phyloP scores from a whole-genome alignment of 2,797 vertebrate species.

The Danio albolineatus region DNA sequence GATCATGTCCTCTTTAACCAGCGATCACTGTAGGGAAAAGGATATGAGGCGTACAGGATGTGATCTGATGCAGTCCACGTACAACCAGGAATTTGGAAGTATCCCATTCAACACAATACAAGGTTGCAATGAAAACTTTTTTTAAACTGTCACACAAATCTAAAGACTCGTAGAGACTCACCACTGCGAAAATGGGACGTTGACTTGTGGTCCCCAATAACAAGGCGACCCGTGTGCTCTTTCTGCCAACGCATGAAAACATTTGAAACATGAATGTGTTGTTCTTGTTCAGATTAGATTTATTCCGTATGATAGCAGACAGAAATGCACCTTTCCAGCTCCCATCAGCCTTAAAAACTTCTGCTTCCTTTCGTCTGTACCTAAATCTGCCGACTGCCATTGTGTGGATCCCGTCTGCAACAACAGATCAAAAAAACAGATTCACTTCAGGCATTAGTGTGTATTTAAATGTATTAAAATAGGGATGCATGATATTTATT shows the following conservation, averaged over 20 bases:
- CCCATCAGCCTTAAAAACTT: slow-evolving; percentile 97
- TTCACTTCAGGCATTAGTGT: background rate
- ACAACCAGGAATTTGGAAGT: slow-evolving; percentile 13
- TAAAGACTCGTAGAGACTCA: slow-evolving; percentile 71
- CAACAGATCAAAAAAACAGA: background rate
- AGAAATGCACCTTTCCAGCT: slow-evolving; percentile 85
- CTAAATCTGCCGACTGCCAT: slow-evolving; percentile 91
- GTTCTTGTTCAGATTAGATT: background rate
- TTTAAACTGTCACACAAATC: background rate
- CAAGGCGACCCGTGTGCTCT: slow-evolving; percentile 92
- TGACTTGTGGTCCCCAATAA: slow-evolving; percentile 96
- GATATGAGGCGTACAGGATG: slow-evolving; percentile 32
- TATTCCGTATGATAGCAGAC: background rate
- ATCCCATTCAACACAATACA: slow-evolving; percentile 22
- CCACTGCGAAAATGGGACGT: slow-evolving; percentile 95
- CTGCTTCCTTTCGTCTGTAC: slow-evolving; percentile 91
- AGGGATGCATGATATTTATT: too few relatives aligned
- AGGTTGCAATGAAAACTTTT: background rate
- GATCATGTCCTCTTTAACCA: background rate
- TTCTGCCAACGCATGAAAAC: slow-evolving; percentile 78
- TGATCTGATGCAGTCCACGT: slow-evolving; percentile 7
- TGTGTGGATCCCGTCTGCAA: slow-evolving; percentile 83
- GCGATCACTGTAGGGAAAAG: slow-evolving; percentile 16
- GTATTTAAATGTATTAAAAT: too few relatives aligned
- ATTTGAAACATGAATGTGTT: background rate